A percentile compares a stretch with the other conserved stretches of the same genome.
These are phyloP conservation scores for Pseudoips prasinana DNA, from an alignment of 2,888 invertebrate species.

Conservation along the genomic window DNA sequence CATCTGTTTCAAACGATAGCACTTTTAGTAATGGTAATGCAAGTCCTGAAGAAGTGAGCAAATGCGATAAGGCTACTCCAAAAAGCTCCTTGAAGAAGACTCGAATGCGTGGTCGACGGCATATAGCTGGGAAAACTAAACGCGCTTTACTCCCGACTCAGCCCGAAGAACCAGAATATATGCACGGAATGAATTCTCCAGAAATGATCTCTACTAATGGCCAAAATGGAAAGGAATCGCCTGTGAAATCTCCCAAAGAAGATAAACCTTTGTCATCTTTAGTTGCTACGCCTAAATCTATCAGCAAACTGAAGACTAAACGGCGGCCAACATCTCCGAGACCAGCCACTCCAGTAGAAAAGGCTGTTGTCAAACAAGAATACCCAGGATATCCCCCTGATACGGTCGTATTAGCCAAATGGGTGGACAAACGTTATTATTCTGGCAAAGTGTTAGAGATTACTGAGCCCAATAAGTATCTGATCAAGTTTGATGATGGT, in stretches of 20 bases:
- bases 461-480: constrained; percentile 81
- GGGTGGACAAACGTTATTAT: constrained; percentile 86
- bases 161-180: constrained; percentile 66
- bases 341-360: constrained; percentile 71
- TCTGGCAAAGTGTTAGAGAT: constrained; percentile 83
- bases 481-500: constrained; percentile 85
- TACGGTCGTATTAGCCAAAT: constrained; percentile 83
- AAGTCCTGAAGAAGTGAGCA: constrained; percentile 66
- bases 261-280: constrained; percentile 60
- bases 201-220: constrained; percentile 73
- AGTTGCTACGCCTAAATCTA: constrained; percentile 69
- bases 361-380: constrained; percentile 52
- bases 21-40: constrained; percentile 66
- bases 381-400: constrained; percentile 66
- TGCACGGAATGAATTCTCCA: constrained; percentile 74
- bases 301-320: constrained; percentile 67
- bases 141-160: constrained; percentile 69
- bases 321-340: constrained; percentile 67
- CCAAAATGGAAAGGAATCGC: constrained; percentile 54
- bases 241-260: constrained; percentile 61
- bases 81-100: constrained; percentile 78
- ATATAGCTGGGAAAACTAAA: constrained; percentile 67
- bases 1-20: constrained; percentile 53
- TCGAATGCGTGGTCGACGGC: constrained; percentile 67
- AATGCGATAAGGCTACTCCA: constrained; percentile 72